Conservation (phyloP, 1,140 invertebrate genomes). For the Planococcus citri region DNA sequence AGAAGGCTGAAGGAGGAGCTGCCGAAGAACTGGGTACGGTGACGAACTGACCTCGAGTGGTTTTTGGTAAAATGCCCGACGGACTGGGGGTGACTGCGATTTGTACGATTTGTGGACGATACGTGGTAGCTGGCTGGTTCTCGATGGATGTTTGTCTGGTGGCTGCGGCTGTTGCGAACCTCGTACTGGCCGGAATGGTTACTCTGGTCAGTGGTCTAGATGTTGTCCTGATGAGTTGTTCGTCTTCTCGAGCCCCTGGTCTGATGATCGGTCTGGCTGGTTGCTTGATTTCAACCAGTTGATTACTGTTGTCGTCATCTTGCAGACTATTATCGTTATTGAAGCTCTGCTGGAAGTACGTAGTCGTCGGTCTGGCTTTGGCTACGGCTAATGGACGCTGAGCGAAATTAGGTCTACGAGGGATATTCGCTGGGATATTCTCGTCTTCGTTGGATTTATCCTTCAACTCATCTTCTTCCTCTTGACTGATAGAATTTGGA, state of each 20-base stretch:
- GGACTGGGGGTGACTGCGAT: conserved; percentile 40
- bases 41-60: conserved; percentile 36
- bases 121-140: conserved; percentile 48
- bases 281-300: conserved; percentile 48
- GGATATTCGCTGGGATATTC: conserved; percentile 30
- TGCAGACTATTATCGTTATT: conserved; percentile 23
- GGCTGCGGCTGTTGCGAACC: background rate
- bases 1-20: conserved; percentile 38
- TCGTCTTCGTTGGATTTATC: conserved; percentile 29
- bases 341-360: conserved; percentile 33
- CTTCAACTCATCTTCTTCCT: conserved; percentile 30
- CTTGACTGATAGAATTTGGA: conserved; percentile 56
- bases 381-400: conserved; percentile 21
- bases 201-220: conserved; percentile 40
- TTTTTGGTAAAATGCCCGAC: conserved; percentile 24
- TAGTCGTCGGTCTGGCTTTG: conserved; percentile 34
- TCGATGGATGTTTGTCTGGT: background rate
- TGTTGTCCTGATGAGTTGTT: conserved; percentile 26
- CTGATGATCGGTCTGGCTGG: conserved; percentile 31
- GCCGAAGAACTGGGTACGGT: conserved; percentile 34
- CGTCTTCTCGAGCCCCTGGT: conserved; percentile 28
- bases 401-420: conserved; percentile 23
- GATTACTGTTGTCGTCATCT: conserved; percentile 45
- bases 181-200: conserved; percentile 36
- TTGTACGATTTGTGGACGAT: conserved; percentile 46